Evolutionary conservation across 2,113 vertebrate species (phyloP).

Genomic region (Solea solea): DNA sequence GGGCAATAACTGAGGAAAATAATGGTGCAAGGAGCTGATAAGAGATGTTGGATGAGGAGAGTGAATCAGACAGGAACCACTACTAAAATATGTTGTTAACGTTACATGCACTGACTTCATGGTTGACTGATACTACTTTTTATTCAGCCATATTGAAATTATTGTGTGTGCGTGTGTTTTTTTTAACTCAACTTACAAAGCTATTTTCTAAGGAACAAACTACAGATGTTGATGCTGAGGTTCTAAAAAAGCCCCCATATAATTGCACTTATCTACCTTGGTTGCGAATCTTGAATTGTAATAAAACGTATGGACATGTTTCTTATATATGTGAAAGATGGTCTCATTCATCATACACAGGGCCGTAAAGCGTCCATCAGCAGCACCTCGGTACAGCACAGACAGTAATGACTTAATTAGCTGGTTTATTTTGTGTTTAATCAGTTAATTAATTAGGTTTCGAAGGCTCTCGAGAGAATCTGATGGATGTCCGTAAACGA

Average conservation of each 20-base stretch:
- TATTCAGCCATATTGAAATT: too few species aligned
- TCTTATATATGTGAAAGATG: constrained; percentile 7
- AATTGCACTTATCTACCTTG: too few species aligned
- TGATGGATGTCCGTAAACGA: constrained; percentile 35
- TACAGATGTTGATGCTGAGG: neutral
- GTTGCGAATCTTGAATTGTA: too few species aligned
- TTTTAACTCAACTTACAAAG: too few species aligned
- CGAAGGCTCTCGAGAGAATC: constrained; percentile 39
- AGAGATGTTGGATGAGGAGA: neutral
- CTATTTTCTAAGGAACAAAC: too few species aligned
- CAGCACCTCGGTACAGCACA: constrained; percentile 17
- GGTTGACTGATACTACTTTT: neutral
- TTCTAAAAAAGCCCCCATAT: neutral
- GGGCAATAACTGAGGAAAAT: too few species aligned
- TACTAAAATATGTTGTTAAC: too few species aligned
- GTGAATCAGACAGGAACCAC: too few species aligned
- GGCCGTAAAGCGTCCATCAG: constrained; percentile 33
- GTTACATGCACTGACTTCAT: neutral
- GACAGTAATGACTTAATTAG: constrained; percentile 67
- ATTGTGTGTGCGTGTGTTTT: too few species aligned
- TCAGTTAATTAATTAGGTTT: constrained; percentile 70
- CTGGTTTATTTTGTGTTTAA: constrained; percentile 65
- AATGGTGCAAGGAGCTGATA: constrained; percentile 38
- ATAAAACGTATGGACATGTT: neutral
- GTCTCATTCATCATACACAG: constrained; percentile 5